phyloP scores from a whole-genome alignment of 2,113 vertebrate species.

The Hiodon tergisus region DNA sequence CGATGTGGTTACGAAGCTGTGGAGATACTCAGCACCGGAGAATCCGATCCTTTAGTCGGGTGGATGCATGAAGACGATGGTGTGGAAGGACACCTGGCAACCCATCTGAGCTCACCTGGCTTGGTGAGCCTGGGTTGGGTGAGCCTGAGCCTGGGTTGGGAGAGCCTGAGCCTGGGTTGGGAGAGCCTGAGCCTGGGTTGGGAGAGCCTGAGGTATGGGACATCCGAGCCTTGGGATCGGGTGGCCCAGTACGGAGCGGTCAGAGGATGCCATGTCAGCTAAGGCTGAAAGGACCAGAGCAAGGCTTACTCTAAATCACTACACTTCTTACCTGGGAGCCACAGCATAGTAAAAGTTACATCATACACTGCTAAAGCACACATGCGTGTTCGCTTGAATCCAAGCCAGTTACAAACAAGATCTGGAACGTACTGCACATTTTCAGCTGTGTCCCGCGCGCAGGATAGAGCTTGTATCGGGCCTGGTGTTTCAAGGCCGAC shows the following conservation, averaged over 20 bases:
- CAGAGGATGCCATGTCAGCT: conserved; percentile 27
- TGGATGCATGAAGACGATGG: neutral
- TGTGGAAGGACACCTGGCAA: neutral
- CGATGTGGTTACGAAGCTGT: no score
- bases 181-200: neutral
- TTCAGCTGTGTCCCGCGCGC: conserved; percentile 6
- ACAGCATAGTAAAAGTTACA: no score
- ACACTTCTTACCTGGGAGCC: neutral
- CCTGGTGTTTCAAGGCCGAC: no score
- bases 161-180: neutral
- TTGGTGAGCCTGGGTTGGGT: neutral
- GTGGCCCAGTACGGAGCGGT: neutral
- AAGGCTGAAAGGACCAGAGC: neutral
- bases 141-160: neutral
- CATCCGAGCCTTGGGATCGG: neutral
- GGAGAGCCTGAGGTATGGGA: neutral
- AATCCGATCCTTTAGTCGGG: neutral
- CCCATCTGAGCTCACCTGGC: neutral
- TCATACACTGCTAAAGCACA: neutral
- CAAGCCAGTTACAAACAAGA: no score
- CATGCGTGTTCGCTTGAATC: neutral
- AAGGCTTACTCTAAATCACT: neutral
- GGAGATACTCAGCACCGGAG: no score
- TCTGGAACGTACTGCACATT: neutral
- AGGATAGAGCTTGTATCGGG: neutral